Conservation (phyloP, 1,140 invertebrate genomes). For the Heliconius congener region DNA sequence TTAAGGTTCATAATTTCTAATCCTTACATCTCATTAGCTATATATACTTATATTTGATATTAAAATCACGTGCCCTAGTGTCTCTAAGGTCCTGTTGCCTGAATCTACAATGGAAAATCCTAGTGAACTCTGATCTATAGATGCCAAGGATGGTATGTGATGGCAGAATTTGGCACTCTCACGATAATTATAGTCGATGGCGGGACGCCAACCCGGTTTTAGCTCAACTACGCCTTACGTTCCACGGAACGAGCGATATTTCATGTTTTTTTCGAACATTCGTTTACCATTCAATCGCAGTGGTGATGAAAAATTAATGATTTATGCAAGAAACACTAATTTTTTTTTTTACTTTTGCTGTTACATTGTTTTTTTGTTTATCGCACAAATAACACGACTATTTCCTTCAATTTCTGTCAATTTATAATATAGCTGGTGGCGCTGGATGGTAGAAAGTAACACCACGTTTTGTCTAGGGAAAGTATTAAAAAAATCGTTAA, state of each 20-base stretch:
- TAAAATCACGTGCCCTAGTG: too few species aligned
- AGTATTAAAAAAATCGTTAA: too few species aligned
- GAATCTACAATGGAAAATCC: conserved; percentile 22
- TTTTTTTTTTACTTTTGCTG: too few species aligned
- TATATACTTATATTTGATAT: too few species aligned
- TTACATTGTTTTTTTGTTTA: too few species aligned
- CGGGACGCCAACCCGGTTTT: conserved; percentile 64
- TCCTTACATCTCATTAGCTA: too few species aligned
- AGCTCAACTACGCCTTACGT: conserved; percentile 65
- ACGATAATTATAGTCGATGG: conserved; percentile 69
- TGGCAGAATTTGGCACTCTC: conserved; percentile 69
- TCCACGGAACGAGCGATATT: conserved; percentile 46
- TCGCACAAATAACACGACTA: too few species aligned
- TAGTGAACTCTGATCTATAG: conserved; percentile 34
- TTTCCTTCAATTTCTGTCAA: too few species aligned
- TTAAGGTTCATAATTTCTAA: too few species aligned
- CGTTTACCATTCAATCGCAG: conserved; percentile 30
- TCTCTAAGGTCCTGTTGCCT: neutral
- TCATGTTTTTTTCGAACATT: conserved; percentile 43
- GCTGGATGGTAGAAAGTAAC: too few species aligned
- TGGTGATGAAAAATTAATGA: conserved; percentile 21
- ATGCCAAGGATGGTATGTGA: conserved; percentile 53
- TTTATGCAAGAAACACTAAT: conserved; percentile 4
- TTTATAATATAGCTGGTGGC: too few species aligned
- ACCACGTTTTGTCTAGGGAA: too few species aligned